Conservation (phyloP, 30 jellyfish, hydroid and myxozoan genomes). For the Nemopilema nomurai region DNA sequence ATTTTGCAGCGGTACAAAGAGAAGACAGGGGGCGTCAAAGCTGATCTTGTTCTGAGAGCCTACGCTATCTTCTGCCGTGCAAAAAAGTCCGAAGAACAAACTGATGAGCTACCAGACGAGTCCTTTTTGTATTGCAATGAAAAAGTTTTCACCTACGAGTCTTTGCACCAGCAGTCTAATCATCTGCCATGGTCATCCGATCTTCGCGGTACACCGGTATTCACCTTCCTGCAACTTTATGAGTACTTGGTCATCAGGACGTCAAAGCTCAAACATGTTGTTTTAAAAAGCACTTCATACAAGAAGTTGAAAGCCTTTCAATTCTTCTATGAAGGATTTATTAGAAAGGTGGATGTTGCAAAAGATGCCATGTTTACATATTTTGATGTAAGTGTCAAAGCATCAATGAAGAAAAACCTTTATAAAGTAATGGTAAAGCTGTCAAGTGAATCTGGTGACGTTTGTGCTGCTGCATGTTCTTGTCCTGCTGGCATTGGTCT, state of each 20-base stretch:
- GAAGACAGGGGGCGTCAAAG: constrained; percentile 42
- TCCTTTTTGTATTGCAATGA: neutral
- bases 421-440: constrained; percentile 11
- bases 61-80: constrained; percentile 52
- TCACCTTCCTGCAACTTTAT: constrained; percentile 36
- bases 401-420: neutral
- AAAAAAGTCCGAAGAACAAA: neutral
- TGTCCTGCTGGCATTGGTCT: constrained; percentile 69
- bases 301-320: constrained; percentile 53
- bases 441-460: constrained; percentile 39
- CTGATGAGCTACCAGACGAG: constrained; percentile 8
- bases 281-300: constrained; percentile 29
- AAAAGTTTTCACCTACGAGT: constrained; percentile 28
- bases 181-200: constrained; percentile 62
- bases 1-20: constrained; percentile 26
- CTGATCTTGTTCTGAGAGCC: constrained; percentile 37
- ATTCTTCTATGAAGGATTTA: constrained; percentile 36
- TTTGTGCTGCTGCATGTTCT: constrained; percentile 62
- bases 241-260: constrained; percentile 51
- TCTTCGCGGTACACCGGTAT: constrained; percentile 48
- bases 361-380: neutral
- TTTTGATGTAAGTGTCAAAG: constrained; percentile 14
- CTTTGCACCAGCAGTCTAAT: constrained; percentile 22
- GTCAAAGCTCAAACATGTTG: constrained; percentile 36
- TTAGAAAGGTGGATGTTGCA: constrained; percentile 15